Evolutionary conservation across 2,113 vertebrate species (phyloP).

Genomic region (Neogobius melanostomus): DNA sequence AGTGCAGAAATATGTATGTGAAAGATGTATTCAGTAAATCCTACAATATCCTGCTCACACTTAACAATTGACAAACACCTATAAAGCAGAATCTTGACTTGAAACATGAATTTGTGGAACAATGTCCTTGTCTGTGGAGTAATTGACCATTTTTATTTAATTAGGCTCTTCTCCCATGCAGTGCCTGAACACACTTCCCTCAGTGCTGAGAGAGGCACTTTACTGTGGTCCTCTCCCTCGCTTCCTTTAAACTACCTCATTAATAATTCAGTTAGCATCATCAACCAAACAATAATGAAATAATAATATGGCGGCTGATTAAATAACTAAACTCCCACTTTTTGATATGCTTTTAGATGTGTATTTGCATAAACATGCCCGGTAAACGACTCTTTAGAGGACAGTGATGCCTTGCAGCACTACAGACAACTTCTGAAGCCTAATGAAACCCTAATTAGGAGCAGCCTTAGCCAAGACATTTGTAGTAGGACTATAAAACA

Average conservation of each 20-base stretch:
- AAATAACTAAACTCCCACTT: constrained; percentile 76
- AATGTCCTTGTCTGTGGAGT: constrained; percentile 68
- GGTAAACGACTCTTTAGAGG: constrained; percentile 73
- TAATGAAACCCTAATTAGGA: constrained; percentile 74
- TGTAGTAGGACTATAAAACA: constrained; percentile 41
- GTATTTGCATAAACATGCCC: constrained; percentile 77
- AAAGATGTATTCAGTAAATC: constrained; percentile 11
- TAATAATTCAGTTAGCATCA: constrained; percentile 77
- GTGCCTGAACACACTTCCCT: constrained; percentile 55
- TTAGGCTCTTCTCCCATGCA: constrained; percentile 60
- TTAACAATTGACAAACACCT: constrained; percentile 60
- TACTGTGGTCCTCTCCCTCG: constrained; percentile 56
- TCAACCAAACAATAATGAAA: constrained; percentile 80
- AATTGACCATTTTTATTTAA: constrained; percentile 82
- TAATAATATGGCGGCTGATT: constrained; percentile 78
- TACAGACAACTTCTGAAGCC: constrained; percentile 68
- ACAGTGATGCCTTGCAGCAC: constrained; percentile 71
- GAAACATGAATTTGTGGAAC: constrained; percentile 62
- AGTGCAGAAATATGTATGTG: background rate
- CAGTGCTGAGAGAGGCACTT: constrained; percentile 74
- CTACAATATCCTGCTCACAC: constrained; percentile 15
- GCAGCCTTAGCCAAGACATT: constrained; percentile 50
- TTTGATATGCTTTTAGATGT: constrained; percentile 76
- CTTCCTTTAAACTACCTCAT: constrained; percentile 74
- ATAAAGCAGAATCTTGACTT: constrained; percentile 66